Evolutionary conservation across 2,113 vertebrate species (phyloP), one percentile per base, ranked within the genome.

Genomic region (Oreochromis aureus): DNA sequence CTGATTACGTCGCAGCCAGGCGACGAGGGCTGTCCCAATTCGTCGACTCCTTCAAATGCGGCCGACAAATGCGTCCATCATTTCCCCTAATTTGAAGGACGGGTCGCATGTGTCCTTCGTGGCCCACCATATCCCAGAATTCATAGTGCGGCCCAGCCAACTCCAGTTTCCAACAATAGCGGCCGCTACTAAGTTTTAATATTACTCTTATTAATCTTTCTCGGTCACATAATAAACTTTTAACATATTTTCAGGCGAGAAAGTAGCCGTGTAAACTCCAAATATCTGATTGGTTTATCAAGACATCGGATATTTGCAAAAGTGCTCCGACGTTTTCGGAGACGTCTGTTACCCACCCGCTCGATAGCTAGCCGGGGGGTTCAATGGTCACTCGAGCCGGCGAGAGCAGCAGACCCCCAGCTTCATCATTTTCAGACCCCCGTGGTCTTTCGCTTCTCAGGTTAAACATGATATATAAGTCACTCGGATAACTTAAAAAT

Each of bases 191-290:
- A 56, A 24, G n/a, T 56, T 56, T 55, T 24, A 13, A 56, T 3
- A 55, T 24, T 56, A 56, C 54, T 24, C 54, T 24, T 13, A 56
- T 12, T 3, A 55, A 4, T 24, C 54, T 55, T 55, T 24, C 54
- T 55, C n/a, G n/a, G 54, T 24, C 6, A 12, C n/a, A 24, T 24
- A 24, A 55, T 55, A 55, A 24, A 12, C n/a, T 2, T 55, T 55
- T 24, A 55, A 55, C 6, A 56, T 24, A 55, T 55, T 6, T 55
- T 55, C 10, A 24, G 54, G n/a, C 1, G 2, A 12, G 10, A 4
- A 55, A 12, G n/a, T 12, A 24, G 10, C 54, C 0, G 0, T 55
- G 1, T 24, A 55, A 55, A 55, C 0, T 22, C 12, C 10, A 55
- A 12, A 55, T 55, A 22, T 55, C 53, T 22, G 5, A 2, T 32